Evolutionary conservation across 2,113 vertebrate species (phyloP).

Genomic region (Pogonocichla stellata): DNA sequence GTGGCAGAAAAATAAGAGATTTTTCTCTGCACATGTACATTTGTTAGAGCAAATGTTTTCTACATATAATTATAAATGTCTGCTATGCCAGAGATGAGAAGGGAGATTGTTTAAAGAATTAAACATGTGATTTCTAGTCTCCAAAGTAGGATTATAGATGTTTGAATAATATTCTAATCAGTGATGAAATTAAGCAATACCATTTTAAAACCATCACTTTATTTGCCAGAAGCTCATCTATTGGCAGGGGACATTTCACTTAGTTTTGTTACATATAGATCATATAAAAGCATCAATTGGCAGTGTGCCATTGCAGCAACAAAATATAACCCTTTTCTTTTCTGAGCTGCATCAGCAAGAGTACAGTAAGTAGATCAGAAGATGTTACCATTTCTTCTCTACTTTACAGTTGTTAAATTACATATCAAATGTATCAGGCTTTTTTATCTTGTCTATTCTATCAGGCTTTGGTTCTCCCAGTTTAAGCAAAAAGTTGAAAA

Average conservation of each 20-base stretch:
- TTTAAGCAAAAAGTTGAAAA: neutral
- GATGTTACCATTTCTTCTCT: neutral
- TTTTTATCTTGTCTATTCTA: neutral
- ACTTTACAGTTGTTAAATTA: neutral
- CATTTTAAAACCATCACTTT: neutral
- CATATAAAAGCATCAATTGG: neutral
- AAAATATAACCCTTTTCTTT: neutral
- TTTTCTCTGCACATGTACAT: neutral
- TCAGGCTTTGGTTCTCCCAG: neutral
- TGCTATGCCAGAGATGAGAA: neutral
- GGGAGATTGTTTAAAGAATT: neutral
- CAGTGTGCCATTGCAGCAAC: neutral
- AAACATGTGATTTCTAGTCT: neutral
- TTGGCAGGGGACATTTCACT: neutral
- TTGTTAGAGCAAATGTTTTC: neutral
- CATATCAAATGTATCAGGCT: neutral
- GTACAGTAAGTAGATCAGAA: neutral
- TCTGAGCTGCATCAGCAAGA: neutral
- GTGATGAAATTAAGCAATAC: neutral
- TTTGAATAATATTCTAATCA: conserved; percentile 3
- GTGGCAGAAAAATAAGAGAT: neutral
- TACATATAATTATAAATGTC: neutral
- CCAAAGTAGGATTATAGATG: neutral
- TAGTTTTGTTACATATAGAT: neutral
- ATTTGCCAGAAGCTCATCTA: neutral